Base-by-base conservation (phyloP, 2,113 vertebrate species). In the Hyperoodon ampullatus region DNA sequence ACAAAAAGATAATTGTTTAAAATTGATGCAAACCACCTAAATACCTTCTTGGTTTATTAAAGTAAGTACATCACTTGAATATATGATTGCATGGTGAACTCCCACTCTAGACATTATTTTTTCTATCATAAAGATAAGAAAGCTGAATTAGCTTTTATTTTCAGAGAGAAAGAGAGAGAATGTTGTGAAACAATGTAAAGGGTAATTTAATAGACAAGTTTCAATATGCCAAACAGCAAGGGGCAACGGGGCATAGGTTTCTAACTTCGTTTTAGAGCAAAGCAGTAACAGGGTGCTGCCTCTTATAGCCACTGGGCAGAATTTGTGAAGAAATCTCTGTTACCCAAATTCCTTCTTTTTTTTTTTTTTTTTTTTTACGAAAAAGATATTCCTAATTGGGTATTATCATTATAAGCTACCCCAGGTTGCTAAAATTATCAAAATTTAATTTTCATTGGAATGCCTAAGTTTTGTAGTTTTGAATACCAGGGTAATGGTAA, bases 1-100 rank as follows among this genome's bases (percentile, higher is more conserved):
- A 75, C 60, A 93, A 95, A 95, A 96, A 72, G 26, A 93, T 97
- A 96, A 94, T 15, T 90, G 81, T 84, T 97, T 89, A 66, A 93
- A 96, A 97, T 47, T 65, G 55, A 96, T 47, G 74, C 1, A 16
- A 98, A 78, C 35, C 13, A 85, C 7, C 16, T 90, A 95, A 96
- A 86, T 91, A 78, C 14, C 55, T 95, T 81, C 53, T 74, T 55
- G 84, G 23, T 81, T 97, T 96, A 94, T 71, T 60, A 72, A 97
- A 97, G 16, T 53, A 74, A 82, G 94, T 2, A 0, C 6, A 90
- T 72, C 33, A 95, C 65, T 88, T 96, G 72, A 88, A 97, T 83
- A 4, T 8, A 1, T 70, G 93, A 85, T 16, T 50, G 1, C 15
- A 55, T 28, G 77, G 68, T 81, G 97, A 96, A 96, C 33, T 70